Evolutionary conservation across 2,113 vertebrate genomes (phyloP), one percentile per base, ranked within the genome.

Genomic region (Ammodytes marinus): DNA sequence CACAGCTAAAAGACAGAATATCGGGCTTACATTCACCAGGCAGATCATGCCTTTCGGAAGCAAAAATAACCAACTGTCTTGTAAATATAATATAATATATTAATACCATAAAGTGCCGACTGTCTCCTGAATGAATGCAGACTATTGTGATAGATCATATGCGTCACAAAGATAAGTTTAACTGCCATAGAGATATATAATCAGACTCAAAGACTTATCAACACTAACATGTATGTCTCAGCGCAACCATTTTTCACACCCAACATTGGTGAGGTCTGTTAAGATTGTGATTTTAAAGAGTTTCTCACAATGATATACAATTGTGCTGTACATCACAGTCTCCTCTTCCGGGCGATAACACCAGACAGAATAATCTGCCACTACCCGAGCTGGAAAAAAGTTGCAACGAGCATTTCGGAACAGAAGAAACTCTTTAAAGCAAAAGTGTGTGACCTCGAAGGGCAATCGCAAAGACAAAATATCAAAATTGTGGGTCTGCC

Each of bases 111-210:
- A 27, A 27, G 27, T 49, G 5, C 35, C 39, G 53, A 54, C 39
- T 76, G 40, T 46, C 49, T 52, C 35, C 52, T 63, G 2, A 57
- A 42, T 73, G 50, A 68, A 50, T 43, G 49, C 47, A 53, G 54
- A 46, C 73, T 49, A 69, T 61, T 55, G 11, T 68, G 60, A 75
- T 47, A 63, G 19, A 46, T 76, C 0, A 55, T 57, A 74, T 47
- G 61, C 43, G 60, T 80, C 85, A 80, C 2, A 72, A 11, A 35
- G 66, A 83, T 80, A 79, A 83, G 37, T 59, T n/a, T 6, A 57
- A 58, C 45, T 35, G 57, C 57, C 27, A 69, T 3, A 15, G 37
- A 83, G 80, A 80, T 80, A 80, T 13, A 57, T 71, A 86, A 66
- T 86, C 66, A 53, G 17, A 49, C 37, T 43, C 43, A 58, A 64